Conservation (phyloP, 2,113 vertebrate genomes). For the Anas platyrhynchos region DNA sequence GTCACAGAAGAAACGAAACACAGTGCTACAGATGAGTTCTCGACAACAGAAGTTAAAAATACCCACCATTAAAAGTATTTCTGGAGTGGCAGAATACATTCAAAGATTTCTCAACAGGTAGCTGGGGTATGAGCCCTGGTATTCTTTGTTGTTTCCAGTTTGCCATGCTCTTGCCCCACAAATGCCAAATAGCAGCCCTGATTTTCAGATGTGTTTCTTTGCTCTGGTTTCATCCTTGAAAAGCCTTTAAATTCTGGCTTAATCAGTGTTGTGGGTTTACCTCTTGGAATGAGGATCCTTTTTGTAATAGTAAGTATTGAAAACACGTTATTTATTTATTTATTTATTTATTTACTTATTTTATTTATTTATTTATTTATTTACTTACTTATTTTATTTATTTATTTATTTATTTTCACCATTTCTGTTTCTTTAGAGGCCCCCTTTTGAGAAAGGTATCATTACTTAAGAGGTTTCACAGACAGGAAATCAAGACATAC, state of each 20-base stretch:
- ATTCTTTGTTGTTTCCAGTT: not conserved
- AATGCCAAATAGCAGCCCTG: not conserved
- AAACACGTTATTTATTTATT: not conserved
- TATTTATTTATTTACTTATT: not conserved
- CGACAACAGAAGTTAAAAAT: constrained; percentile 36
- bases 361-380: not conserved
- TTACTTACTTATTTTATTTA: no score
- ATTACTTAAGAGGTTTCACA: not conserved
- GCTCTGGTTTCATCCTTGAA: not conserved
- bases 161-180: not conserved
- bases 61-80: constrained; percentile 2
- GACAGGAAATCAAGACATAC: not conserved
- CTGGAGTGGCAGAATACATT: not conserved
- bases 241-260: not conserved
- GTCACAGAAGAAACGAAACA: constrained; percentile 37
- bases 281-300: not conserved
- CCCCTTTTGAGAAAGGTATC: not conserved
- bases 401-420: not conserved
- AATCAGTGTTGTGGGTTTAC: no score
- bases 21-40: constrained; percentile 7
- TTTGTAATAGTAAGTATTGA: constrained; percentile 5
- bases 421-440: not conserved
- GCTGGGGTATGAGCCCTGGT: not conserved
- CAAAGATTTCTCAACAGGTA: not conserved
- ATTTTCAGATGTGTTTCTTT: not conserved